Base-by-base conservation (phyloP, 2,888 invertebrate genomes). In the Anthophora plumipes region DNA sequence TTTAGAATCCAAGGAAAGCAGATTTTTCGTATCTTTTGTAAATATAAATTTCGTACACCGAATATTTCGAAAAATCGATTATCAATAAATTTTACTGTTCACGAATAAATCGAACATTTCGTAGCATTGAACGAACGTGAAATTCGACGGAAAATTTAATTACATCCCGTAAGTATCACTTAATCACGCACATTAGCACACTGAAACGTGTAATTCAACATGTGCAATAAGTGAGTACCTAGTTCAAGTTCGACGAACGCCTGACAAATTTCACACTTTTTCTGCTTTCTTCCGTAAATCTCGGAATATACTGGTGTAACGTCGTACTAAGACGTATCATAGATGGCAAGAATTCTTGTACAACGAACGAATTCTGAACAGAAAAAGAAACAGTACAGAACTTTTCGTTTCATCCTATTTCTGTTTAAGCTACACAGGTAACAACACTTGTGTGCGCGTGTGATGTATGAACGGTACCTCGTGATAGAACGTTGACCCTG, bases 401-500 rank as follows among this genome's bases (percentile, higher is more conserved):
- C 67, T 66, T 81, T 80, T 69, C 43, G 14, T 59, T 69, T 20
- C 39, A 52, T 54, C 37, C 69, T 39, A 48, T 43, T 59, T 54
- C 50, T 37, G 41, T 50, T 37, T n/a, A n/a, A 14, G 17, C 9
- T 20, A 61, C 52, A 60, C 14, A 39, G 67, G 50, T 43, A 71
- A 71, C 75, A 31, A 57, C 25, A 9, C 73, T 75, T 39, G 71
- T 84, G 63, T 59, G 71, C 67, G 77, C 77, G 71, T 59, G 63
- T 64, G 61, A 55, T 77, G 59, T 57, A 70, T 52, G 52, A 59
- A 71, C 39, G 46, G 55, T 63, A 46, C 52, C 59, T 83, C 79
- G 76, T 70, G 69, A 82, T 74, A 81, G 81, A 85, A 83, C 83
- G 68, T 87, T 86, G 83, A 85, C 85, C 80, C 79, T 83, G 81